Evolutionary conservation across 2,797 vertebrate species (phyloP), one percentile per base, ranked within the genome.

Genomic region (Chiloscyllium punctatum): DNA sequence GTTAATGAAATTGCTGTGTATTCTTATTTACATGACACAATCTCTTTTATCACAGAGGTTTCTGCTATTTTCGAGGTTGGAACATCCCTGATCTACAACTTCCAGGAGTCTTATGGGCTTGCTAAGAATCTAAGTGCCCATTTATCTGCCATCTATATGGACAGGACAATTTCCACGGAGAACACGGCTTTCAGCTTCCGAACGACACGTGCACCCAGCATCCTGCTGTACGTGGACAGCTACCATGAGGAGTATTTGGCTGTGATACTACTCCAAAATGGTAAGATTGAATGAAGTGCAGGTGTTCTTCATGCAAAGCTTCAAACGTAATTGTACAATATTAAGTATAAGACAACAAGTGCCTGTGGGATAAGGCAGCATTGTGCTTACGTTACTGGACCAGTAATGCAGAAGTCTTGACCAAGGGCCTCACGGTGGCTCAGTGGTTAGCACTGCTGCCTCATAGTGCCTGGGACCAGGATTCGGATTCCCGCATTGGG

Each of bases 91-190:
- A 62, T 88, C 4, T 95, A 95, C 95, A 95, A 72, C 95, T 95
- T 95, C 77, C 95, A 95, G 95, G 95, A 95, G n/a, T 88, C 23
- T 77, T 95, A 84, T n/a, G 77, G 77, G 57, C 71, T 95, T 68
- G 72, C 25, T 13, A 84, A 66, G 95, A 95, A 95, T 51, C 57
- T 84, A n/a, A 95, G 95, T 51, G 95, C 77, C 2, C 94, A 94
- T 53, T 74, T 94, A 21, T 94, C 94, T 51, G 68, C 94, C 42
- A 94, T 94, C 94, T 94, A 94, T 42, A 94, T 74, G 68, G 94
- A 53, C 42, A 94, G 51, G 69, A 94, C 94, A 18, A 51, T 42
- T 16, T 94, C 94, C 21, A 48, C 57, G 13, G 95, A 95, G 77
- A 88, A 79, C 53, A 86, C 86, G 6, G 77, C 95, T 30, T 95